Base-by-base conservation (phyloP, 1,140 invertebrate species). In the Babylonia areolata region DNA sequence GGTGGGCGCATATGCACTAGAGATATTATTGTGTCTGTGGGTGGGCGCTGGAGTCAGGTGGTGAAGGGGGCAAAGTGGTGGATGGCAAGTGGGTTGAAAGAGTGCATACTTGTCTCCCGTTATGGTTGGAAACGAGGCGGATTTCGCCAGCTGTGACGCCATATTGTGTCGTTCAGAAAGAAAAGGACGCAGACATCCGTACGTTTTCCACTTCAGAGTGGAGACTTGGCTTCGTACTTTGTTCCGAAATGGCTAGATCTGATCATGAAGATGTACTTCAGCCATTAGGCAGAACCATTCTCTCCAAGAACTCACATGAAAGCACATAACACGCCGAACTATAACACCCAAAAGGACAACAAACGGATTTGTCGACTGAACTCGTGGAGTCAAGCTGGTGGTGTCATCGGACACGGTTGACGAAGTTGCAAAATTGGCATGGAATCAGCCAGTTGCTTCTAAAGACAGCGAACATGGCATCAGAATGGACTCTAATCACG, bases 61-160 rank as follows among this genome's bases (percentile, higher is more conserved):
- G 35, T 35, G 6, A 35, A n/a, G 9, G 28, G n/a, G 71, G 28
- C 33, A 17, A 31, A 37, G 73, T 77, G 33, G 23, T 23, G 35
- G 73, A 77, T 77, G 73, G 33, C 33, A 15, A 33, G 31, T 11
- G 35, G 9, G 35, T 15, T 40, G 12, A 37, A 37, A 77, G 35
- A 33, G 12, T 35, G 33, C 33, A 77, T 39, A 28, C 33, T 69
- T 42, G 39, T 40, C 64, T 84, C 69, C 82, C 82, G n/a, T 84
- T 46, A 0, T 33, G 37, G 20, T 84, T 73, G 82, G 69, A 71
- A 84, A 42, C 82, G 82, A 84, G 82, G 69, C 82, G 23, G 35
- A 35, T 46, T 84, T 46, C 69, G 82, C 64, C 82, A 71, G 71
- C 64, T 84, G 64, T 84, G 82, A 84, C 82, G 82, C 82, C 82